Evolutionary conservation across 2,113 vertebrate species (phyloP), one percentile per base, ranked within the genome.

Genomic region (Artemisiospiza belli): DNA sequence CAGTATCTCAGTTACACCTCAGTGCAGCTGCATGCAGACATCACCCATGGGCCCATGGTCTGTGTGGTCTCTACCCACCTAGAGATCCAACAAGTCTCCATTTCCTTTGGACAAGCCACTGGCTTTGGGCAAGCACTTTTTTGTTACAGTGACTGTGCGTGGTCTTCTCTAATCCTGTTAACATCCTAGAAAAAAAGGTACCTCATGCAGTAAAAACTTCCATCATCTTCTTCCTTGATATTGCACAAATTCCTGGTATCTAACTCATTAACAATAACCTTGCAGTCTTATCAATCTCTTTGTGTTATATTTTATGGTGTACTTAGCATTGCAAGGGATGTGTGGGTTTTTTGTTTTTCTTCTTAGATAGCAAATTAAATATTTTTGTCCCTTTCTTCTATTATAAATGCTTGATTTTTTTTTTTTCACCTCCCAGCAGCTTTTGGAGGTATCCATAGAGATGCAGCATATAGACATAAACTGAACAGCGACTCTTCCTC

Each of bases 401-500:
- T 62, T 85, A 74, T 35, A 94, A 91, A 62, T 3, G 3, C 2
- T 91, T 80, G n/a, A 47, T 41, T 41, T 72, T 91, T 92, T 11
- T 33, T n/a, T 31, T 88, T 58, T 7, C 16, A 75, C 33, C 22
- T 89, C 44, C 39, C 1, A 3, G 24, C 24, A 77, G 13, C 21
- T 80, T 88, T 68, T 87, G 52, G 33, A 78, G 8, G 61, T 88
- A 77, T 87, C 64, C 83, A 89, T 61, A 96, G 90, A 88, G 64
- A 83, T 51, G 31, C 24, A 31, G 19, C 52, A 94, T 17, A 54
- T 10, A 63, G 55, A 51, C 1, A 0, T 78, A 92, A 93, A 76
- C n/a, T n/a, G 43, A 96, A 43, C 23, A 7, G 1, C 63, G 57
- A 18, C 10, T 87, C 73, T 83, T 88, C 16, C 28, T 87, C 33